Evolutionary conservation across 1,140 invertebrate genomes (phyloP).

Genomic region (Copidosoma floridanum): DNA sequence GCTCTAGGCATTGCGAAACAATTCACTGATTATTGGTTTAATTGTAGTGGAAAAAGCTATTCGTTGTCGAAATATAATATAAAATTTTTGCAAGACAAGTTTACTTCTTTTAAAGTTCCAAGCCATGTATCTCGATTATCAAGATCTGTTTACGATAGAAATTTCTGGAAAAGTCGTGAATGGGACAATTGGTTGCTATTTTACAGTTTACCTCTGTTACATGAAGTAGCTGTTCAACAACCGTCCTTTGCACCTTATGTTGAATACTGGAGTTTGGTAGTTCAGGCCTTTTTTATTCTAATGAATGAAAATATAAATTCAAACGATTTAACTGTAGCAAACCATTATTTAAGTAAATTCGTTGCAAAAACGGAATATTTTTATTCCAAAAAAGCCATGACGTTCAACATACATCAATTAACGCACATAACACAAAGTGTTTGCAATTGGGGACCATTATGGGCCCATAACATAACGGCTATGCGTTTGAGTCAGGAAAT

Average conservation of each 20-base stretch:
- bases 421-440: conserved; percentile 19
- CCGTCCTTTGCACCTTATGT: too few species aligned
- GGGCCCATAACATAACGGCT: conserved; percentile 19
- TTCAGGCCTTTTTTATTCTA: conserved; percentile 22
- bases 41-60: neutral
- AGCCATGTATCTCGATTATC: conserved; percentile 20
- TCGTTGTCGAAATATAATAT: neutral
- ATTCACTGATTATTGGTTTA: conserved; percentile 24
- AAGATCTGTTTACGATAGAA: neutral
- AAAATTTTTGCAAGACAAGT: neutral
- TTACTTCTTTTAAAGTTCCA: conserved; percentile 14
- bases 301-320: conserved; percentile 14
- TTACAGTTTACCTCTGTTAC: conserved; percentile 23
- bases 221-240: neutral
- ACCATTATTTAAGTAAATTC: conserved; percentile 14
- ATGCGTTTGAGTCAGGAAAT: conserved; percentile 23
- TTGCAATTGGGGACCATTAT: conserved; percentile 16
- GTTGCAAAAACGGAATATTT: conserved; percentile 10
- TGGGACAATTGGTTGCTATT: conserved; percentile 25
- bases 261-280: too few species aligned
- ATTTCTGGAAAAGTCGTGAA: conserved; percentile 21
- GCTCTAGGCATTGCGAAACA: conserved; percentile 20
- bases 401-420: conserved; percentile 18
- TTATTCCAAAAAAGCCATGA: conserved; percentile 22
- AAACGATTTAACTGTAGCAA: neutral